Base-by-base conservation (phyloP, 2,113 vertebrate species). In the Myxocyprinus asiaticus region DNA sequence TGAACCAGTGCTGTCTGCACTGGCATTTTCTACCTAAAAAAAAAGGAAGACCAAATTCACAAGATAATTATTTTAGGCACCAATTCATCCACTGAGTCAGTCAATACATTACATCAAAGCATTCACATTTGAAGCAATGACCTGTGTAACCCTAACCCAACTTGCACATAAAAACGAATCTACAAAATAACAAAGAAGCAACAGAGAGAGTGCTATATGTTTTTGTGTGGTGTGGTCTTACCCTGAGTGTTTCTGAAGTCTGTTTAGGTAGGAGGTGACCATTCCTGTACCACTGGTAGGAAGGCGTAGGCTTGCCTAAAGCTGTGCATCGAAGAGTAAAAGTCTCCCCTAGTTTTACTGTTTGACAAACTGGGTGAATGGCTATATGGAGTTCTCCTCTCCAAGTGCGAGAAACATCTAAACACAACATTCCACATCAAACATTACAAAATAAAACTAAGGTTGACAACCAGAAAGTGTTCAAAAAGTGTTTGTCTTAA, bases 281-380 rank as follows among this genome's bases (percentile, higher is more conserved):
- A 42, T 96, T 96, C 76, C 61, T 85, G 88, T 96, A 95, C 95
- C 95, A 96, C 88, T 95, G 94, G 81, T 95, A 96, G 48, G 70
- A 75, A 9, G 95, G 95, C 17, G 89, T 81, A 10, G 95, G 95
- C 7, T 93, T 89, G 1, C 95, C 94, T 78, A 95, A 89, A 55
- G 94, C 94, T 76, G 85, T 80, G 51, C 95, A 96, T 51, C 82
- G 83, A 15, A 96, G 92, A 53, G 77, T 88, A 15, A 94, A 58
- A 0, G 86, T 81, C 45, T 86, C 79, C 12, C 90, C 91, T 1
- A 8, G 67, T 67, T 64, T 85, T 43, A 94, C 84, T 0, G 63
- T 82, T 81, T 91, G 90, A 50, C 70, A 47, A 8, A 90, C 77
- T 0, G 81, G 86, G 14, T 94, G 94, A 85, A 94, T 91, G 5